phyloP scores from a whole-genome alignment of 2,888 invertebrate genomes.

The Caenorhabditis sp. region DNA sequence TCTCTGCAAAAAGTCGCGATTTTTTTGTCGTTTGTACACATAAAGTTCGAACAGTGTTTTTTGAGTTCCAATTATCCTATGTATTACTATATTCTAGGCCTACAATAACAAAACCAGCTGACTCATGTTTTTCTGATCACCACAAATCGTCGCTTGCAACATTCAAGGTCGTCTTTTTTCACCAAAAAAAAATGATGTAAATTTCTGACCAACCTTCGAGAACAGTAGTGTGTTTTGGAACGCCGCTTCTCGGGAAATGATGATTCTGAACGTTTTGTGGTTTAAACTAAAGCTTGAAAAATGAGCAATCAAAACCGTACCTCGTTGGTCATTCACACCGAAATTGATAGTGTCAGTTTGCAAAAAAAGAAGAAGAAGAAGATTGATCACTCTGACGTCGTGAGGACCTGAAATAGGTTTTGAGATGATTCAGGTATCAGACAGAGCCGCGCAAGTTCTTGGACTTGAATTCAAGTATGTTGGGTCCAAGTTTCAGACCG shows the following conservation, averaged over 20 bases:
- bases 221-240: slow-evolving; percentile 27
- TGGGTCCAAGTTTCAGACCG: no score
- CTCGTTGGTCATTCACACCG: slow-evolving; percentile 46
- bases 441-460: no score
- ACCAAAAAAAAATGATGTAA: no score
- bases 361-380: not conserved
- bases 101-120: no score
- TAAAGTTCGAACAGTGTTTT: no score
- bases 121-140: no score
- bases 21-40: no score
- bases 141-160: not conserved
- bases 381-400: no score
- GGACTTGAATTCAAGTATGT: no score
- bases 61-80: not conserved
- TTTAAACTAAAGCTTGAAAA: not conserved
- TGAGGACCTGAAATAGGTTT: no score
- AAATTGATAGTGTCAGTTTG: not conserved
- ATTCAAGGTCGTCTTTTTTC: not conserved
- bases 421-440: no score
- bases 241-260: slow-evolving; percentile 18
- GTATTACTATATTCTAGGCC: not conserved
- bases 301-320: slow-evolving; percentile 2
- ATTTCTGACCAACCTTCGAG: slow-evolving; percentile 28
- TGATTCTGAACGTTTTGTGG: slow-evolving; percentile 18
- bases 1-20: slow-evolving; percentile 29